Base-by-base conservation (phyloP, 2,797 vertebrate species). In the Epinephelus malabaricus region DNA sequence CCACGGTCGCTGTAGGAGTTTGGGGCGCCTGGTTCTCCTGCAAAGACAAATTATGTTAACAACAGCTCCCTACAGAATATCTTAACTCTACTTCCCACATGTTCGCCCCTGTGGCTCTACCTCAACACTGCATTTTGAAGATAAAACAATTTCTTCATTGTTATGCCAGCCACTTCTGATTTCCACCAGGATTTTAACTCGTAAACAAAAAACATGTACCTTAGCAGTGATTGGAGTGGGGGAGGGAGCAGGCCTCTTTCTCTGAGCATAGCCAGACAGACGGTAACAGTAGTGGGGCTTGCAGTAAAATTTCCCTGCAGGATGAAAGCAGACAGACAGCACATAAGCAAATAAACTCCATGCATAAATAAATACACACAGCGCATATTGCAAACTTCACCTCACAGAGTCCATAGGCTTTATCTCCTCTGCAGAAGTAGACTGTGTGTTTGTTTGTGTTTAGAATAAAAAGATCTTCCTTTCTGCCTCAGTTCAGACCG, bases 221-320 rank as follows among this genome's bases (percentile, higher is more conserved):
- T 98, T 97, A 81, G 91, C 90, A 75, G 91, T 91, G 69, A 94
- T 84, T 56, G 95, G 93, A 86, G 94, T 93, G 50, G 96, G 89
- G 12, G 88, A 84, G 21, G 95, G 94, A 69, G 97, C 97, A 0
- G 97, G 97, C 83, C 97, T 96, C 94, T 99, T 99, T 92, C 98
- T 97, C 89, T 99, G 98, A 43, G 97, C 96, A 61, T 97, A 97
- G 78, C 97, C 97, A 9, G 98, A 99, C 47, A 97, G 95, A 21
- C 98, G 96, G 79, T 99, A 98, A 84, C 98, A 99, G 95, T 97
- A 99, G 95, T 99, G 98, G 19, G 98, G 97, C 88, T 99, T 99
- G 93, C 98, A 99, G 95, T 99, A 99, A 94, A 99, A 99, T 92
- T 99, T 99, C 78, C 98, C 98, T 99, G 92, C 6, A 89, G 90